Conservation (phyloP, 2,797 vertebrate species). For the Fundulus diaphanus region DNA sequence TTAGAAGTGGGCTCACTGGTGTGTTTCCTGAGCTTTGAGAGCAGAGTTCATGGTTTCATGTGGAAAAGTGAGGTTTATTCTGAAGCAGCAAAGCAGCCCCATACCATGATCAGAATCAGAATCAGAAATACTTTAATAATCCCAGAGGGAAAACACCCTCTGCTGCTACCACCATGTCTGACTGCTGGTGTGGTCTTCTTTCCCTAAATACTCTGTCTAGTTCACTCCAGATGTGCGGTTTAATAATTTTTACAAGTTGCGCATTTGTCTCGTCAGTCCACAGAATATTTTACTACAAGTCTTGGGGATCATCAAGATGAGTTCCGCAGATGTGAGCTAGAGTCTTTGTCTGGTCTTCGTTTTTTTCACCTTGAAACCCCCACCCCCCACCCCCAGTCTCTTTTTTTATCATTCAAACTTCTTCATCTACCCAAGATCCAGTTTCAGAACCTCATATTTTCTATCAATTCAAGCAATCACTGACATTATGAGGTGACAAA, state of each 20-base stretch:
- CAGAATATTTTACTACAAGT: neutral
- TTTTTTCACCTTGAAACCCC: neutral
- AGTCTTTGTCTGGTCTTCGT: neutral
- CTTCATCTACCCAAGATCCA: too few relatives aligned
- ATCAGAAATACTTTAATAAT: too few relatives aligned
- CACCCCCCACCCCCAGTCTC: too few relatives aligned
- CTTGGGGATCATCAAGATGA: too few relatives aligned
- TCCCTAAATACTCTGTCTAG: neutral
- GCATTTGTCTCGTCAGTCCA: neutral
- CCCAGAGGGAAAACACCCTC: too few relatives aligned
- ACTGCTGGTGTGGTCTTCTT: neutral
- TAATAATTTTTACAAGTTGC: neutral
- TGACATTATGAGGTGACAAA: neutral
- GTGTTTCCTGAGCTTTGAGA: too few relatives aligned
- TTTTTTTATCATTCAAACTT: too few relatives aligned
- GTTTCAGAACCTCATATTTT: too few relatives aligned
- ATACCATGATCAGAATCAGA: neutral
- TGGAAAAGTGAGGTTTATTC: too few relatives aligned
- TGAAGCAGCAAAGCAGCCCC: neutral
- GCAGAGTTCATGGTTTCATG: too few relatives aligned
- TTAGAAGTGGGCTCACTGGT: too few relatives aligned
- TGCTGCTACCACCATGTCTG: neutral
- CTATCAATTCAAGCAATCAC: too few relatives aligned
- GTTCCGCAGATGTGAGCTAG: neutral
- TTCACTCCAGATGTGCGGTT: neutral